Evolutionary conservation across 2,888 invertebrate genomes (phyloP).

Genomic region (Acanthosepion pharaonis): DNA sequence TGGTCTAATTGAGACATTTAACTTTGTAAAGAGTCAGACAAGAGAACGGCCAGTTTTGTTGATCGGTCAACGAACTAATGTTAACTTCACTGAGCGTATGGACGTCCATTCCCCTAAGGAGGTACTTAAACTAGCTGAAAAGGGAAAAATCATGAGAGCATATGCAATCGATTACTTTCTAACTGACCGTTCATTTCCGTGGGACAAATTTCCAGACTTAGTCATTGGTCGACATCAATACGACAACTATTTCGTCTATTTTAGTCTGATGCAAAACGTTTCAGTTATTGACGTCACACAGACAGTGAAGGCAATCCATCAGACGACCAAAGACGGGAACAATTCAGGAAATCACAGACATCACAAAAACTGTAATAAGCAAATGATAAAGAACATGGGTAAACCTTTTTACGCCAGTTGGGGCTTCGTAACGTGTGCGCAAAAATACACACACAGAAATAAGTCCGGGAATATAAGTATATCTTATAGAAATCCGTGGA

Average conservation of each 20-base stretch:
- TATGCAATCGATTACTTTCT: conserved; percentile 36
- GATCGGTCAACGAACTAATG: conserved; percentile 24
- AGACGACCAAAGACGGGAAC: conserved; percentile 5
- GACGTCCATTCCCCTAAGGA: not conserved
- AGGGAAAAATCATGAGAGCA: not conserved
- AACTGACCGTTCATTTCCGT: conserved; percentile 25
- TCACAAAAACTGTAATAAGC: not conserved
- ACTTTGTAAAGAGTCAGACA: not conserved
- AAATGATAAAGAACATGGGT: not conserved
- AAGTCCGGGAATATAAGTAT: not conserved
- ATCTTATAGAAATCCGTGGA: not conserved
- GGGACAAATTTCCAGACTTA: conserved; percentile 4
- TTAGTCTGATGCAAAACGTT: not conserved
- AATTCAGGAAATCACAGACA: not conserved
- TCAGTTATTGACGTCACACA: not conserved
- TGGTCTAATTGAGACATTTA: not conserved
- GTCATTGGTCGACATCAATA: conserved; percentile 38
- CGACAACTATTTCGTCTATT: not conserved
- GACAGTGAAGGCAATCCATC: not conserved
- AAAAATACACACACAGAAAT: not conserved
- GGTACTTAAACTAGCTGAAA: not conserved
- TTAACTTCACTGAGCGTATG: not conserved
- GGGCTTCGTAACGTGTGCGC: not conserved
- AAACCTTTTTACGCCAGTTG: not conserved
- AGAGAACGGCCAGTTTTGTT: not conserved